phyloP scores from a whole-genome alignment of 2,113 vertebrate genomes.

The Hippocampus guttulatus region DNA sequence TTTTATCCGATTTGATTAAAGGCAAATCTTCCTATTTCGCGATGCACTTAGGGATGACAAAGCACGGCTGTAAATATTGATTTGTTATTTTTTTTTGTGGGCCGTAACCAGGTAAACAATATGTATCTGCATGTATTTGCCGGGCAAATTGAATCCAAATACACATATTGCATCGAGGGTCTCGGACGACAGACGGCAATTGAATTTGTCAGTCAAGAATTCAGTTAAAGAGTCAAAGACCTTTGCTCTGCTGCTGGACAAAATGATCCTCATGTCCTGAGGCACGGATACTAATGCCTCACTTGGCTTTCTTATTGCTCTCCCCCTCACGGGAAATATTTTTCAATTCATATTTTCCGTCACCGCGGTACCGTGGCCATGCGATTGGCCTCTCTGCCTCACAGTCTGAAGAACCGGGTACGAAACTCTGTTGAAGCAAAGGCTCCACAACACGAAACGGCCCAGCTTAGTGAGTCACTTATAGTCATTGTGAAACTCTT shows the following conservation, averaged over 20 bases:
- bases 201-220: conserved; percentile 98
- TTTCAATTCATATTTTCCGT: conserved; percentile 19
- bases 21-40: conserved; percentile 88
- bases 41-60: conserved; percentile 98
- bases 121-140: conserved; percentile 99
- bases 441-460: not conserved
- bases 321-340: conserved; percentile 10
- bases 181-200: conserved; percentile 90
- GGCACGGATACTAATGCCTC: conserved; percentile 56
- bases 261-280: conserved; percentile 79
- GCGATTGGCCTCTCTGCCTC: not conserved
- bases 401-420: not conserved
- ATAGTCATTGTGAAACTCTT: too few species aligned
- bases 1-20: conserved; percentile 93
- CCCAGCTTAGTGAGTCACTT: too few species aligned
- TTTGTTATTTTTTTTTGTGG: conserved; percentile 84
- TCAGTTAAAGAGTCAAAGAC: conserved; percentile 98
- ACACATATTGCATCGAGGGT: conserved; percentile 91
- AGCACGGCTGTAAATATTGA: conserved; percentile 96
- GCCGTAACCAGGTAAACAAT: conserved; percentile 98
- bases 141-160: conserved; percentile 95
- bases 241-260: conserved; percentile 86
- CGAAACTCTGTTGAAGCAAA: not conserved
- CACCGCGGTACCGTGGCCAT: not conserved
- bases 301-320: conserved; percentile 12